Evolutionary conservation across 2,888 invertebrate species (phyloP).

Genomic region (Cerastis rubricosa): DNA sequence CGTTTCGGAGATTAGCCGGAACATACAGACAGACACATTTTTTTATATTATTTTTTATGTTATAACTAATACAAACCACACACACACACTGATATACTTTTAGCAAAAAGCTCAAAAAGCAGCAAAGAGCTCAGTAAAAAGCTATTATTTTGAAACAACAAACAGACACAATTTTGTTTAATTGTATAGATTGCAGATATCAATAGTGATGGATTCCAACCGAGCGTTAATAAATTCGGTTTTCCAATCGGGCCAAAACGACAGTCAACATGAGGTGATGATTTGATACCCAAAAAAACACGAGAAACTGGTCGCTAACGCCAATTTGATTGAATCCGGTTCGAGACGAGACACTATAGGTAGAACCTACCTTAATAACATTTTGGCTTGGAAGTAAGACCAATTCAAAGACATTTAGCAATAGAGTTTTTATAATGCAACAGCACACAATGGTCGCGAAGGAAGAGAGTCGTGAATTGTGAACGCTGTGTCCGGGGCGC

Average conservation of each 20-base stretch:
- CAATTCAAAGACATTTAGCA: constrained; percentile 64
- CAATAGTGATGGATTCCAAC: neutral
- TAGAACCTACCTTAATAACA: constrained; percentile 36
- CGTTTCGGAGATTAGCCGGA: too few relatives aligned
- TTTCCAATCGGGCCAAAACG: neutral
- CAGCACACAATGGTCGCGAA: constrained; percentile 77
- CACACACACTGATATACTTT: too few relatives aligned
- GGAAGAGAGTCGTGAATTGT: constrained; percentile 77
- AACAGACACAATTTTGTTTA: too few relatives aligned
- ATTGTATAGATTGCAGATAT: neutral
- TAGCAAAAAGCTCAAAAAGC: too few relatives aligned
- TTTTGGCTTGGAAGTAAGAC: constrained; percentile 54
- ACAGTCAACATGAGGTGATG: neutral
- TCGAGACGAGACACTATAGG: neutral
- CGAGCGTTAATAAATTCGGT: neutral
- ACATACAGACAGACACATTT: too few relatives aligned
- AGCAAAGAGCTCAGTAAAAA: too few relatives aligned
- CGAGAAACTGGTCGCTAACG: neutral
- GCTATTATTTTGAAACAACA: too few relatives aligned
- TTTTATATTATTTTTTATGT: too few relatives aligned
- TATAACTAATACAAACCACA: too few relatives aligned
- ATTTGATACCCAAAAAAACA: constrained; percentile 5
- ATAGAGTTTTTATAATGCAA: constrained; percentile 74
- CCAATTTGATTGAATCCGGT: constrained; percentile 5
- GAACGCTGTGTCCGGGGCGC: constrained; percentile 76